A percentile compares a stretch with the other conserved stretches of the same genome.
These are phyloP conservation scores for Acanthacorydalis orientalis DNA, from an alignment of 2,888 invertebrate genomes.

Conservation along the genomic window DNA sequence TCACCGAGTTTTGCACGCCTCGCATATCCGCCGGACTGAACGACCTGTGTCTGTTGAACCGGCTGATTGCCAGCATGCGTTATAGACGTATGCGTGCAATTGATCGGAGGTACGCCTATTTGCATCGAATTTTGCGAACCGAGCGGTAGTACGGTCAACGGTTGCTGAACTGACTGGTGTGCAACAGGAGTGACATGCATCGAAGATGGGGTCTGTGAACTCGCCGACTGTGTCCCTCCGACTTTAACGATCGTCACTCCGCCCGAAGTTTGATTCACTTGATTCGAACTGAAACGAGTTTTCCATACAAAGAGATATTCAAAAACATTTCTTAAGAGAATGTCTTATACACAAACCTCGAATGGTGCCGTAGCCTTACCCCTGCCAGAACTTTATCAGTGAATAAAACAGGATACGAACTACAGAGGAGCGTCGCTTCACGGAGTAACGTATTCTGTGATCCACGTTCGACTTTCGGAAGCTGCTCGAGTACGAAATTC, in stretches of 20 bases:
- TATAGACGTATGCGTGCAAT: conserved; percentile 14
- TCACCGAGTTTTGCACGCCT: conserved; percentile 51
- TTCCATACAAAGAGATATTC: neutral
- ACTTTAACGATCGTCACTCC: conserved; percentile 69
- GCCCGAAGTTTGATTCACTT: conserved; percentile 53
- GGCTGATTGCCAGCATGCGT: conserved; percentile 3
- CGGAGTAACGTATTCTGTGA: conserved; percentile 59
- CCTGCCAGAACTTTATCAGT: conserved; percentile 63
- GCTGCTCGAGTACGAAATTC: conserved; percentile 62
- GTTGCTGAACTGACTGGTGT: conserved; percentile 11
- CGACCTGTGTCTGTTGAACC: neutral
- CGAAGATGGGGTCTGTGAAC: conserved; percentile 9
- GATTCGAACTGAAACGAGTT: conserved; percentile 23
- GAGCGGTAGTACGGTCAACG: conserved; percentile 4
- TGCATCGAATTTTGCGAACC: conserved; percentile 8
- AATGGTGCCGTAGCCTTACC: conserved; percentile 44
- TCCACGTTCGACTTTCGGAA: conserved; percentile 51
- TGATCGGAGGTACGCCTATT: conserved; percentile 10
- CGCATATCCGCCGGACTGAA: conserved; percentile 32
- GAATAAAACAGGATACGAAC: conserved; percentile 64
- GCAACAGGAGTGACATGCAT: conserved; percentile 12
- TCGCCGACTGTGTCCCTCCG: conserved; percentile 27
- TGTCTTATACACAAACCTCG: conserved; percentile 16
- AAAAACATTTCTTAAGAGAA: neutral
- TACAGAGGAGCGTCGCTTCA: conserved; percentile 66